Conservation (phyloP, 1,140 invertebrate species). For the Paralvinella palmiformis region DNA sequence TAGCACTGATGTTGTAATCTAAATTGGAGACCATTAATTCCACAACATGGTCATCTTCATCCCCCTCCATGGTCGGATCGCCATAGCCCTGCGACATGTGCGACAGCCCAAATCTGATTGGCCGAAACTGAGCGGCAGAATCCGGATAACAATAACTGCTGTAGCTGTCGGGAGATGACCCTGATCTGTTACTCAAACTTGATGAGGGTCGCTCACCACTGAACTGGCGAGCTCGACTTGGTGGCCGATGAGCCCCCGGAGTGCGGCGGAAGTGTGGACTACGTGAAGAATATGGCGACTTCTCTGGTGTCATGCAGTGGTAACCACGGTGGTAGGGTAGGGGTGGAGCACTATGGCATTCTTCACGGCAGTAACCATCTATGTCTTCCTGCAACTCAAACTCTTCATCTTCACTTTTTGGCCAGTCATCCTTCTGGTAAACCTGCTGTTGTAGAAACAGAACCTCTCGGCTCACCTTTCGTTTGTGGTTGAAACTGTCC, state of each 20-base stretch:
- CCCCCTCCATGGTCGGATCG: constrained; percentile 2
- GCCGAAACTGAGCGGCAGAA: background rate
- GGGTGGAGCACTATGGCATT: background rate
- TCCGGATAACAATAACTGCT: background rate
- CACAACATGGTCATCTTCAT: constrained; percentile 40
- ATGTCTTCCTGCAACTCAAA: background rate
- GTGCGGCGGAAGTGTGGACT: background rate
- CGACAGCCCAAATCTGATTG: background rate
- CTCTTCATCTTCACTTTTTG: too few relatives aligned
- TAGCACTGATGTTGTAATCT: constrained; percentile 66
- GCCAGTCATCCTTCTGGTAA: constrained; percentile 33
- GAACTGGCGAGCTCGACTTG: background rate
- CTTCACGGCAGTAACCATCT: background rate
- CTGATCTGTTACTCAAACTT: background rate
- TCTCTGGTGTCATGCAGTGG: background rate
- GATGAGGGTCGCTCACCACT: background rate
- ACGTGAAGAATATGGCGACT: background rate
- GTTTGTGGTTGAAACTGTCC: background rate
- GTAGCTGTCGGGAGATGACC: background rate
- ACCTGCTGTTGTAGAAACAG: constrained; percentile 35
- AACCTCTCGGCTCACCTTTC: constrained; percentile 3
- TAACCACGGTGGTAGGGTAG: background rate
- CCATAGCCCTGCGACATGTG: background rate
- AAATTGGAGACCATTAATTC: constrained; percentile 70
- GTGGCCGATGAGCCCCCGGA: background rate